Conservation (phyloP, 1,140 invertebrate genomes). For the Hylaeus volcanicus region DNA sequence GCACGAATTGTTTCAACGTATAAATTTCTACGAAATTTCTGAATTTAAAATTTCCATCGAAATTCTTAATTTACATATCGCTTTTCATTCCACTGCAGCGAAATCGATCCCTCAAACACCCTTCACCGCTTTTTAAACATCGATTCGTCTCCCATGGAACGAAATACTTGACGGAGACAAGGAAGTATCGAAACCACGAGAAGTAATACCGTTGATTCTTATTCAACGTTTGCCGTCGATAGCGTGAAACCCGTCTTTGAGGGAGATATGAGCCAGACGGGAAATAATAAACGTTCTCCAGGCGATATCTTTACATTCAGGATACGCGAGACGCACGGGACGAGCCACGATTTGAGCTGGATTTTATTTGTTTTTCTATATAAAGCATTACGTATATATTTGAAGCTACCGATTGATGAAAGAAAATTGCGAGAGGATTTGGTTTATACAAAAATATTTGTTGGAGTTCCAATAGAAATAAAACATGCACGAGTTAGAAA, state of each 20-base stretch:
- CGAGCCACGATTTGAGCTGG: no score
- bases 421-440: no score
- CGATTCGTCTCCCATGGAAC: background rate
- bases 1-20: no score
- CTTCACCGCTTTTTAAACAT: background rate
- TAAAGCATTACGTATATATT: no score
- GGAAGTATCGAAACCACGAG: background rate
- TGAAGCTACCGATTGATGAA: no score
- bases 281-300: background rate
- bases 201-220: background rate
- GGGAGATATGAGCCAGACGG: background rate
- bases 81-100: background rate
- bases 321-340: background rate
- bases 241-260: background rate
- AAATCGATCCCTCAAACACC: background rate
- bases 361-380: no score
- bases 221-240: background rate
- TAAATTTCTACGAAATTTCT: no score
- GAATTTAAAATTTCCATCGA: no score
- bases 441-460: no score
- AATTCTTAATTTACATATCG: no score
- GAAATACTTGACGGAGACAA: background rate
- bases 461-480: no score
- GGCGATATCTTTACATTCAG: background rate
- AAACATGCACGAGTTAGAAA: no score